Evolutionary conservation across 2,797 vertebrate species (phyloP).

Genomic region (Scolopax rusticola): DNA sequence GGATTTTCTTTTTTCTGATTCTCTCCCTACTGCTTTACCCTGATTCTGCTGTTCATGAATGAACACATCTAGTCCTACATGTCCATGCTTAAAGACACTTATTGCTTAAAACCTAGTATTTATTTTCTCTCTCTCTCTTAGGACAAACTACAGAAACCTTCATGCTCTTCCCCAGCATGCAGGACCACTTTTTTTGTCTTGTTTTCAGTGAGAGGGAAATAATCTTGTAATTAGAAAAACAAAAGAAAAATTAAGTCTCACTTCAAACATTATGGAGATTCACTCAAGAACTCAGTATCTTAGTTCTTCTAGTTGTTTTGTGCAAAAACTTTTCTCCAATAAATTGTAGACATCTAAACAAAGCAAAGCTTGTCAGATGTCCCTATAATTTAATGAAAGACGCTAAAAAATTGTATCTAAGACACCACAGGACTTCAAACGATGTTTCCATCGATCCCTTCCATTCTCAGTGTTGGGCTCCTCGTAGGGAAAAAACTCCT

Average conservation of each 20-base stretch:
- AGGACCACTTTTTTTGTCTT: background rate
- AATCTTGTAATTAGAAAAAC: background rate
- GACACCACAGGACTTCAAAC: background rate
- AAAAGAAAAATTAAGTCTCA: background rate
- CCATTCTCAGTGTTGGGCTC: too few relatives aligned
- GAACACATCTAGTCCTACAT: background rate
- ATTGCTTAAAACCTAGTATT: background rate
- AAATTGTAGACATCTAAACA: accelerated
- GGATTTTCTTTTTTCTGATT: background rate
- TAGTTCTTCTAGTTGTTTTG: background rate
- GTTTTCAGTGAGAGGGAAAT: background rate
- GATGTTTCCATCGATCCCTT: background rate
- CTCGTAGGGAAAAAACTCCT: background rate
- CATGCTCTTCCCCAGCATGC: background rate
- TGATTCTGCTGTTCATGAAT: background rate
- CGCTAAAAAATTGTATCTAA: background rate
- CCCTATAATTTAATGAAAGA: background rate
- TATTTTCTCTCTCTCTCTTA: background rate
- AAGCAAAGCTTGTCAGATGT: background rate
- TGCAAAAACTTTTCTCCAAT: background rate
- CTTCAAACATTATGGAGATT: background rate
- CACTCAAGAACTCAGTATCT: background rate
- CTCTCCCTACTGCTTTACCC: background rate
- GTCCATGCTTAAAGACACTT: background rate
- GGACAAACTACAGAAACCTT: background rate